These are phyloP conservation scores for Diadegma fenestrale DNA, from an alignment of 2,888 invertebrate species.

Conservation along the genomic window DNA sequence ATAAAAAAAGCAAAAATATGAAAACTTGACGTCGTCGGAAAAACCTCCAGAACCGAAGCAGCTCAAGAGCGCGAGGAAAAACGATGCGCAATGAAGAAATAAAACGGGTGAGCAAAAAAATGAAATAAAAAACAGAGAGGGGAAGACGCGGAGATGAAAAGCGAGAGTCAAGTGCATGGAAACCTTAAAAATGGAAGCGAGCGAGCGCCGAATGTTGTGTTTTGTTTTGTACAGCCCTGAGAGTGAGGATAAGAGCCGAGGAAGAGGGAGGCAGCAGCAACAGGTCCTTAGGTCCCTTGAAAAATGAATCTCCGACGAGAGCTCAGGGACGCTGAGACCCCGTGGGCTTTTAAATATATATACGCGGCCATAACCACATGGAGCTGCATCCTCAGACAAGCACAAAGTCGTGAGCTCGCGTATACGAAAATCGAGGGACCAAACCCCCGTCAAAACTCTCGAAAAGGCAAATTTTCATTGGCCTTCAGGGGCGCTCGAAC, in stretches of 20 bases:
- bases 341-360: conserved; percentile 29
- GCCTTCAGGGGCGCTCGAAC: conserved; percentile 1
- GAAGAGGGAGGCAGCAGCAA: conserved; percentile 53
- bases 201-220: conserved; percentile 26
- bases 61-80: conserved; percentile 42
- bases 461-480: conserved; percentile 70
- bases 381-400: background rate
- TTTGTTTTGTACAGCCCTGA: conserved; percentile 67
- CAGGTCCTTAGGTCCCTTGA: conserved; percentile 77
- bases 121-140: conserved; percentile 46
- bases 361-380: background rate
- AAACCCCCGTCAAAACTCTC: conserved; percentile 76
- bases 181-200: conserved; percentile 3
- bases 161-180: conserved; percentile 60
- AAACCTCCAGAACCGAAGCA: conserved; percentile 12
- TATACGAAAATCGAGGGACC: conserved; percentile 70
- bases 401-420: background rate
- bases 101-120: conserved; percentile 35
- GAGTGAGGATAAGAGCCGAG: conserved; percentile 35
- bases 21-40: conserved; percentile 6
- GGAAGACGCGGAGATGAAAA: conserved; percentile 31
- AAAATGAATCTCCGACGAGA: conserved; percentile 79
- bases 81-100: conserved; percentile 33
- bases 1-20: background rate
- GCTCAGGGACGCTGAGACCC: conserved; percentile 72